Percentiles rank a stretch among this genome's conserved stretches.
phyloP scores from a whole-genome alignment of 2,797 vertebrate genomes.

The Knipowitschia caucasica region DNA sequence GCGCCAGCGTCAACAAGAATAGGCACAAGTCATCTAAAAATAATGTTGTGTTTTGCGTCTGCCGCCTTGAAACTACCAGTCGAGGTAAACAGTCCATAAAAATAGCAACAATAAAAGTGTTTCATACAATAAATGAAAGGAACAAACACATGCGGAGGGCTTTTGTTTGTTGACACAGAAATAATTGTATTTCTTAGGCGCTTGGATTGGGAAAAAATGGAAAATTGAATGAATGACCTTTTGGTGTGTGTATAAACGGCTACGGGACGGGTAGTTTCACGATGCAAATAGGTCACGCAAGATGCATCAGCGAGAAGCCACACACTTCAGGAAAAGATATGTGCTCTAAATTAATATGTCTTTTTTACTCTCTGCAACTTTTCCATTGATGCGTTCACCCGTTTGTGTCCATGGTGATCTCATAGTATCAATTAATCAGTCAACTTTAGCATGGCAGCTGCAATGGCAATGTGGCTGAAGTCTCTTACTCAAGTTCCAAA shows the following conservation, averaged over 20 bases:
- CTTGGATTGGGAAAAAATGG: neutral
- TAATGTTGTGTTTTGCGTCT: neutral
- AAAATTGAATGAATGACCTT: slow-evolving; percentile 8
- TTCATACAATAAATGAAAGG: neutral
- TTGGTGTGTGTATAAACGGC: slow-evolving; percentile 1
- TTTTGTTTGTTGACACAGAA: slow-evolving; percentile 1
- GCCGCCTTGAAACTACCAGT: neutral
- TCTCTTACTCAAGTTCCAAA: too few species aligned
- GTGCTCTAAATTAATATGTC: too few species aligned
- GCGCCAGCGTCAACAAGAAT: neutral
- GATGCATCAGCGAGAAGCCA: neutral
- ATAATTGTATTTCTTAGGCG: slow-evolving; percentile 3
- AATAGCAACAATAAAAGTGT: slow-evolving; percentile 4
- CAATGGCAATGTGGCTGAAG: too few species aligned
- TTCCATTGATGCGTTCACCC: too few species aligned
- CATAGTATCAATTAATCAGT: too few species aligned
- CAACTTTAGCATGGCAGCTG: too few species aligned
- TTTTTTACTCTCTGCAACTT: too few species aligned
- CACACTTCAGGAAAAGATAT: neutral
- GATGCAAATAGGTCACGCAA: neutral
- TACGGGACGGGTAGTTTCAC: neutral
- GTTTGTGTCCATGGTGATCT: too few species aligned
- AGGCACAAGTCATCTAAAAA: neutral
- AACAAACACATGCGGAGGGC: neutral
- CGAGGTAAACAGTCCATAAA: slow-evolving; percentile 5